Conservation (phyloP, 1,140 invertebrate genomes). For the Eubasilissa regina region DNA sequence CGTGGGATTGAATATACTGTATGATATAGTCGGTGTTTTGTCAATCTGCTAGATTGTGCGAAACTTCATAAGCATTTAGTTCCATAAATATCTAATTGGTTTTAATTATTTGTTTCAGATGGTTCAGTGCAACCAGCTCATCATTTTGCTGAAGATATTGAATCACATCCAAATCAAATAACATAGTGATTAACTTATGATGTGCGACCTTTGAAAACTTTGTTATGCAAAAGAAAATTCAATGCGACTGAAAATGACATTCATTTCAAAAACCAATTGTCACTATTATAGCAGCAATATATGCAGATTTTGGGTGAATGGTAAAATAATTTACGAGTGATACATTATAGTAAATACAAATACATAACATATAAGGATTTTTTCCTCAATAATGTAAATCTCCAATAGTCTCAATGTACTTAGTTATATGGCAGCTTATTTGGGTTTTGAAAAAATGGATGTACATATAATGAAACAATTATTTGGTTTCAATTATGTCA, state of each 20-base stretch:
- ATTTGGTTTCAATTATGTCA: no score
- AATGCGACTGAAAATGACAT: slow-evolving; percentile 19
- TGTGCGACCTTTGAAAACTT: slow-evolving; percentile 9
- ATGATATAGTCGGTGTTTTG: no score
- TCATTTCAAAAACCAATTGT: slow-evolving; percentile 4
- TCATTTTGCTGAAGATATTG: slow-evolving; percentile 43
- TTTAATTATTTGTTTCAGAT: slow-evolving; percentile 40
- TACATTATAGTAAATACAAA: neutral
- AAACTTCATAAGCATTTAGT: no score
- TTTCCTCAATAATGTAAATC: neutral
- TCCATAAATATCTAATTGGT: neutral
- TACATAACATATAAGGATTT: neutral
- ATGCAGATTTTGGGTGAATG: neutral
- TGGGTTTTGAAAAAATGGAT: neutral
- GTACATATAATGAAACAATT: no score
- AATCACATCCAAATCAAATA: slow-evolving; percentile 15
- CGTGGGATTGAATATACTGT: no score
- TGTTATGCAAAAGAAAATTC: neutral
- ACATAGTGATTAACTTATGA: slow-evolving; percentile 10
- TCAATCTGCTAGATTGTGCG: no score
- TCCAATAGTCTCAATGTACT: neutral
- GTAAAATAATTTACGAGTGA: neutral
- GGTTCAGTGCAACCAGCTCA: slow-evolving; percentile 43
- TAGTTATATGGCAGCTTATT: slow-evolving; percentile 3
- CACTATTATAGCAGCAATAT: slow-evolving; percentile 5